phyloP scores from a whole-genome alignment of 2,888 invertebrate genomes.

The Argynnis bischoffii region DNA sequence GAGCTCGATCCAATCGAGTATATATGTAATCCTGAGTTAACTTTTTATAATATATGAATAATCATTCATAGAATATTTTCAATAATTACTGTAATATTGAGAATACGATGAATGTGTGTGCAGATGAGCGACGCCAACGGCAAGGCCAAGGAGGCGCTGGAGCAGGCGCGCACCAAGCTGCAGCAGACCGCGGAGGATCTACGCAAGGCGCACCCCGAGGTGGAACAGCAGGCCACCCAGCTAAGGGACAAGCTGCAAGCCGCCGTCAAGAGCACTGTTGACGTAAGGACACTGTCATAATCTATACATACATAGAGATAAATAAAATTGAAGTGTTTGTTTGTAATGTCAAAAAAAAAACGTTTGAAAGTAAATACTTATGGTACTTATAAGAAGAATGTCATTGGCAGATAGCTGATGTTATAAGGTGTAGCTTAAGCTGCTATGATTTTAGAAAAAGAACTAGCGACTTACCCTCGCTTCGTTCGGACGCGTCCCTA shows the following conservation, averaged over 20 bases:
- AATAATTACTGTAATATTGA: slow-evolving; percentile 1
- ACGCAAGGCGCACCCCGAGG: slow-evolving; percentile 68
- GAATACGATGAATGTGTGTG: neutral
- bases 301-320: neutral
- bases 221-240: slow-evolving; percentile 61
- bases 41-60: no score
- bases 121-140: slow-evolving; percentile 67
- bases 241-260: slow-evolving; percentile 59
- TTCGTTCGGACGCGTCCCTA: no score
- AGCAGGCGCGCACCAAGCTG: slow-evolving; percentile 56
- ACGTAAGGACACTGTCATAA: slow-evolving; percentile 46
- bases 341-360: neutral
- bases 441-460: no score
- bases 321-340: neutral
- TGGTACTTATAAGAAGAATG: no score
- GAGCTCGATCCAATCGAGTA: no score
- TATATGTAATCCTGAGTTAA: no score
- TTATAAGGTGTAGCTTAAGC: no score
- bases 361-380: no score
- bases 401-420: no score
- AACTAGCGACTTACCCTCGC: no score
- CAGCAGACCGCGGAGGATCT: slow-evolving; percentile 62
- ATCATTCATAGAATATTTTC: neutral
- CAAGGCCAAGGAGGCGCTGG: slow-evolving; percentile 67
- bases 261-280: slow-evolving; percentile 59